Base-by-base conservation (phyloP, 2,113 vertebrate species). In the Onychostoma macrolepis region DNA sequence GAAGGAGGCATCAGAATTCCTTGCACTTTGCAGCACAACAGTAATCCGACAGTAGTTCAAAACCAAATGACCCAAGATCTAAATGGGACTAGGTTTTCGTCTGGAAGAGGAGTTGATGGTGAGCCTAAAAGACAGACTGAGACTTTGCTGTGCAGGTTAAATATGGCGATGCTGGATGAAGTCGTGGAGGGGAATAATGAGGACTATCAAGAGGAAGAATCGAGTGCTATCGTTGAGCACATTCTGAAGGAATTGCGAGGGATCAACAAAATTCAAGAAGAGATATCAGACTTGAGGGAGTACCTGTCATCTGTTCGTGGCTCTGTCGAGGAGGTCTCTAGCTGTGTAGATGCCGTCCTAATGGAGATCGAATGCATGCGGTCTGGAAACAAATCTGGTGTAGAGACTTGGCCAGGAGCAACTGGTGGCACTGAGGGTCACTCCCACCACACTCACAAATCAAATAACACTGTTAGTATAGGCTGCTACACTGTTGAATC, bases 291-390 rank as follows among this genome's bases (percentile, higher is more conserved):
- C 89, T 95, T 99, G 85, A 95, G 94, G 74, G 95, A 97, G 90
- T 98, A 99, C 88, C 92, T 99, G 89, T 96, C 93, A n/a, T 96
- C 97, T 87, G 97, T 99, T 71, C 95, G 94, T 61, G 98, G 97
- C 19, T 99, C 98, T 5, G 98, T 99, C 81, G 98, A 99, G 85
- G 98, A 99, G 91, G 97, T 99, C 6, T 99, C 97, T 45, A 97
- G 95, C 79, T 99, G 97, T 9, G 97, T 99, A 43, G 98, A 99
- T 86, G 96, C 97, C 0, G 97, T 99, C 3, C 90, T 99, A 90
- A 94, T 96, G 58, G 98, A 97, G 93, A 99, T 99, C 87, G 97
- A 98, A 91, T 96, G 97, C 9, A 94, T 98, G 67, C 96, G 99
- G n/a, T 93, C 93, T 19, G 92, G 95, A 83, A 92, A 87, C 81